Evolutionary conservation across 1,140 invertebrate species (phyloP).

Genomic region (Archegozetes longisetosus): DNA sequence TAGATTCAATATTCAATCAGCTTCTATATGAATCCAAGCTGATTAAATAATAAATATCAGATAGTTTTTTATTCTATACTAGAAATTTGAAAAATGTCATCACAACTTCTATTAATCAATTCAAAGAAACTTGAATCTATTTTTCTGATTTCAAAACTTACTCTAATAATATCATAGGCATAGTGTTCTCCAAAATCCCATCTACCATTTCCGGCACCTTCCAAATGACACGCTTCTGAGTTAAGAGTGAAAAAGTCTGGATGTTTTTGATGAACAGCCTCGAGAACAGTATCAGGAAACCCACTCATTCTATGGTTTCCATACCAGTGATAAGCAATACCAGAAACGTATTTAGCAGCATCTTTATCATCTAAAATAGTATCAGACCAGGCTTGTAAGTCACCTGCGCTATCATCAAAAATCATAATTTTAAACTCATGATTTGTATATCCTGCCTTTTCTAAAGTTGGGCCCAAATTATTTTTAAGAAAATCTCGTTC

Average conservation of each 20-base stretch:
- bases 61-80: too few species aligned
- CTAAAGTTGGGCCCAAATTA: constrained; percentile 48
- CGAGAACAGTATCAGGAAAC: constrained; percentile 34
- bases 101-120: too few species aligned
- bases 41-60: too few species aligned
- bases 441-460: constrained; percentile 37
- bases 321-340: constrained; percentile 69
- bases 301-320: constrained; percentile 34
- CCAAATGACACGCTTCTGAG: constrained; percentile 10
- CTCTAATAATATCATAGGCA: constrained; percentile 21
- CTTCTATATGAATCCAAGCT: too few species aligned
- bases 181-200: too few species aligned
- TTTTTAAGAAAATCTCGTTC: constrained; percentile 44
- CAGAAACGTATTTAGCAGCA: constrained; percentile 51
- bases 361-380: constrained; percentile 29
- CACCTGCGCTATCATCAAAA: constrained; percentile 50
- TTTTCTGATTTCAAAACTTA: too few species aligned
- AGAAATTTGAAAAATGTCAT: too few species aligned
- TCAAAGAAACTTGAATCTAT: too few species aligned
- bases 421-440: constrained; percentile 42
- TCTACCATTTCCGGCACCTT: constrained; percentile 11
- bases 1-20: too few species aligned
- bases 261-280: constrained; percentile 35
- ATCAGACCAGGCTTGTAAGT: constrained; percentile 44
- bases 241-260: constrained; percentile 41